Evolutionary conservation across 2,888 invertebrate genomes (phyloP).

Genomic region (Sphecodes monilicornis): DNA sequence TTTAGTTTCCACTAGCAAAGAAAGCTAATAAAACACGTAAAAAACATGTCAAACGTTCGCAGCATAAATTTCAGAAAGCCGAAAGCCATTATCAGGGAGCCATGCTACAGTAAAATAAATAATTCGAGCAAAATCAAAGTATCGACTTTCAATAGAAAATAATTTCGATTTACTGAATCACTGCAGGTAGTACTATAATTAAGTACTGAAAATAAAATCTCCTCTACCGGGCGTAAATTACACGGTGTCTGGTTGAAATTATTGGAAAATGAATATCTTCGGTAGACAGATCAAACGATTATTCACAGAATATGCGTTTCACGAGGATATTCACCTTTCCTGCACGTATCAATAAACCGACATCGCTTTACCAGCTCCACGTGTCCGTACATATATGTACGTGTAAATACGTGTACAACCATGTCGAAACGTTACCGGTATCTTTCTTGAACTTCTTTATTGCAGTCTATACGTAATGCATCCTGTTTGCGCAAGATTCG

Average conservation of each 20-base stretch:
- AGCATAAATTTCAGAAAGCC: not conserved
- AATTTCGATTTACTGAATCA: constrained; percentile 18
- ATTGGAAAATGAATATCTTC: constrained; percentile 49
- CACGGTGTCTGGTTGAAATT: constrained; percentile 34
- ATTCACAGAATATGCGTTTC: constrained; percentile 40
- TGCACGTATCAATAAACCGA: not conserved
- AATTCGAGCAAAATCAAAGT: not conserved
- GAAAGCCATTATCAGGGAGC: not conserved
- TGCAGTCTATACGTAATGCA: not conserved
- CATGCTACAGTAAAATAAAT: not conserved
- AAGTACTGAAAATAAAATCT: constrained; percentile 31
- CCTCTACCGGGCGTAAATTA: constrained; percentile 24
- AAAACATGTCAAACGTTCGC: not conserved
- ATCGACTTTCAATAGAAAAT: not conserved
- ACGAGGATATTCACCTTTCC: constrained; percentile 37
- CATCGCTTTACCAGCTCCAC: not conserved
- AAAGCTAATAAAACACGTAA: not conserved
- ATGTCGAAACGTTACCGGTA: not conserved
- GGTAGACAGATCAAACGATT: constrained; percentile 57
- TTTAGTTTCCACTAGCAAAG: too few species aligned
- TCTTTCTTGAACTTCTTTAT: constrained; percentile 24
- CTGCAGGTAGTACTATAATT: constrained; percentile 17
- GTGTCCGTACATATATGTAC: not conserved
- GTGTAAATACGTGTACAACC: not conserved
- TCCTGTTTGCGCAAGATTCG: constrained; percentile 21